Evolutionary conservation across 2,797 vertebrate species (phyloP).

Genomic region (Chiroxiphia lanceolata): DNA sequence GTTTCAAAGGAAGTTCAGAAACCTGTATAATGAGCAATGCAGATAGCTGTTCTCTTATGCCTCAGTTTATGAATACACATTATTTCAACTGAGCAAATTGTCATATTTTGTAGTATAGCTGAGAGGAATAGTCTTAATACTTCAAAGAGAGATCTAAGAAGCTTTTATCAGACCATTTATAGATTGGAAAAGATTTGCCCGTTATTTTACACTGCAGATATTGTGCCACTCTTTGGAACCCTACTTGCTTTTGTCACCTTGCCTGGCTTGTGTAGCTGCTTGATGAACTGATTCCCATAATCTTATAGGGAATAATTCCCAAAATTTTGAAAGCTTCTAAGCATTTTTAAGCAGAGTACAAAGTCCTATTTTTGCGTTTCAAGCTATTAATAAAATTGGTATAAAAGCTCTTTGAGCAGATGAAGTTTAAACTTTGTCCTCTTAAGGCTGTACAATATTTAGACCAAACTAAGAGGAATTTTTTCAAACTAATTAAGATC

Average conservation of each 20-base stretch:
- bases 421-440: background rate
- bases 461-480: background rate
- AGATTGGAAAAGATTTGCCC: background rate
- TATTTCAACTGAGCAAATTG: background rate
- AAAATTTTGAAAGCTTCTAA: background rate
- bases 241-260: background rate
- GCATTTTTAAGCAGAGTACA: background rate
- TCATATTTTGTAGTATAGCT: background rate
- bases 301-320: background rate
- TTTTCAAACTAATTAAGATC: background rate
- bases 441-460: background rate
- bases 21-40: background rate
- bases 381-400: background rate
- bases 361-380: background rate
- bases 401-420: background rate
- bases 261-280: background rate
- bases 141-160: background rate
- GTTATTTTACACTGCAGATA: background rate
- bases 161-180: background rate
- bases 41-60: background rate
- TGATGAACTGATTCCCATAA: background rate
- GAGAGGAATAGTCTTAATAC: background rate
- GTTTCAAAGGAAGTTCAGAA: background rate
- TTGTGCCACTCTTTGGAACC: background rate
- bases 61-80: rapidly evolving